phyloP scores from a whole-genome alignment of 2,797 vertebrate species.

The Cirrhinus mrigala region DNA sequence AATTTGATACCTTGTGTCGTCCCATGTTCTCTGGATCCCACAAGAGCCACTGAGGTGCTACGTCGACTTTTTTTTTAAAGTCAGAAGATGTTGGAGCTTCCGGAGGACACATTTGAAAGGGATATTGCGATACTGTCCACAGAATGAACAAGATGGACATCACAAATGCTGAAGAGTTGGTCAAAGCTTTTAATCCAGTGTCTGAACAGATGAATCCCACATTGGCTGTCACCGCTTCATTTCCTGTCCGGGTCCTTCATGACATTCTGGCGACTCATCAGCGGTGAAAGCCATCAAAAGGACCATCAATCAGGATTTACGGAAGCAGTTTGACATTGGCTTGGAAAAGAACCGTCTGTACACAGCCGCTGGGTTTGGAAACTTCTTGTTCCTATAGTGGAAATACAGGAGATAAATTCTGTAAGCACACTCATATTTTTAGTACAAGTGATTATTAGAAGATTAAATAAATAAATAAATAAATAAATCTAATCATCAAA shows the following conservation, averaged over 20 bases:
- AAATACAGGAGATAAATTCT: background rate
- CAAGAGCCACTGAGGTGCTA: background rate
- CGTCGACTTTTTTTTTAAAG: background rate
- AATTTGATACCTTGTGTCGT: background rate
- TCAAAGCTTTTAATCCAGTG: constrained; percentile 33
- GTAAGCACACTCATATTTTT: too few relatives aligned
- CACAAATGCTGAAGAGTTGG: constrained; percentile 21
- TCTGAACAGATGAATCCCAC: background rate
- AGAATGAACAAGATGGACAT: constrained; percentile 9
- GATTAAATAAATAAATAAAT: background rate
- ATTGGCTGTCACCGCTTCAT: constrained; percentile 13
- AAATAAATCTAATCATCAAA: too few relatives aligned
- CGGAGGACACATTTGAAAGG: background rate
- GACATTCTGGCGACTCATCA: constrained; percentile 34
- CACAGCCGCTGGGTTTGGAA: background rate
- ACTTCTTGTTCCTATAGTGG: background rate
- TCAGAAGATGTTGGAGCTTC: background rate
- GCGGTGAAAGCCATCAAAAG: constrained; percentile 32
- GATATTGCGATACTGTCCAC: background rate
- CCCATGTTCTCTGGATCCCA: background rate
- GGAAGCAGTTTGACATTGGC: background rate
- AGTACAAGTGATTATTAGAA: background rate
- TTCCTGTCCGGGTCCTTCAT: constrained; percentile 4
- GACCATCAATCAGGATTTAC: constrained; percentile 44
- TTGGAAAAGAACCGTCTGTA: constrained; percentile 14